phyloP scores from a whole-genome alignment of 2,888 invertebrate genomes.

The Thysanoteuthis rhombus region DNA sequence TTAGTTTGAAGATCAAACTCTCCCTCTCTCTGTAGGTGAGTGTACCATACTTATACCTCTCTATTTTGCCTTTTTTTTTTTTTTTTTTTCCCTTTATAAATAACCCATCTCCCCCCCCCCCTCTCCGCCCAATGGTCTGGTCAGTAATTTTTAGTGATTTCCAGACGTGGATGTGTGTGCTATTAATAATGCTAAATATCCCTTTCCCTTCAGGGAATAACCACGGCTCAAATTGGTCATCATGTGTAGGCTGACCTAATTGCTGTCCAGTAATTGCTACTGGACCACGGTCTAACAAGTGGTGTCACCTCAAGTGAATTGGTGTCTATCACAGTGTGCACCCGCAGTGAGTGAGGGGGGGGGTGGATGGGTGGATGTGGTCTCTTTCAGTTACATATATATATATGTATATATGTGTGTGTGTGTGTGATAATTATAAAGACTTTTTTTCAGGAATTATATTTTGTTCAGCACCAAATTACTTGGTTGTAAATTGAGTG shows the following conservation, averaged over 20 bases:
- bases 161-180: not conserved
- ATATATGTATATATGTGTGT: not conserved
- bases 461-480: too few species aligned
- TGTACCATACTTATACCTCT: too few species aligned
- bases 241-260: not conserved
- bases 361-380: not conserved
- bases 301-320: not conserved
- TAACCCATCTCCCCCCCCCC: too few species aligned
- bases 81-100: too few species aligned
- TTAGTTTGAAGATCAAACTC: too few species aligned
- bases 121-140: too few species aligned
- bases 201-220: not conserved
- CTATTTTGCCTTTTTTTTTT: too few species aligned
- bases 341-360: not conserved
- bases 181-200: conserved; percentile 12
- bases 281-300: not conserved
- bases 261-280: not conserved
- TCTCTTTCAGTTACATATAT: not conserved
- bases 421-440: too few species aligned
- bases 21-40: too few species aligned
- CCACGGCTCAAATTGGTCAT: not conserved
- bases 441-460: too few species aligned
- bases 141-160: not conserved
- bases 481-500: too few species aligned
- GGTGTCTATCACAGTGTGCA: not conserved